Evolutionary conservation across 2,888 invertebrate species (phyloP).

Genomic region (Urechis unicinctus): DNA sequence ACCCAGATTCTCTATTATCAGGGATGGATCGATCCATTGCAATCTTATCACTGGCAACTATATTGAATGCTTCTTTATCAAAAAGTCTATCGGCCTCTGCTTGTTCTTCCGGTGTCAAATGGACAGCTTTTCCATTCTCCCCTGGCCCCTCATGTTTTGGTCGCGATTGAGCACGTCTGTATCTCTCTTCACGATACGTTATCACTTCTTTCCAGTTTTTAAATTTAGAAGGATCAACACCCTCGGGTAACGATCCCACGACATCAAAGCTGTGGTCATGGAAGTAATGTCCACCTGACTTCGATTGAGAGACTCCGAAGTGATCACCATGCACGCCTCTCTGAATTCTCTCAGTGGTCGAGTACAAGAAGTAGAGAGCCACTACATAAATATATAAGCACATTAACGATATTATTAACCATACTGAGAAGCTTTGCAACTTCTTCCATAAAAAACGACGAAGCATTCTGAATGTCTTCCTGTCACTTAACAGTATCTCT

Average conservation of each 20-base stretch:
- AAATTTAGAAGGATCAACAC: not conserved
- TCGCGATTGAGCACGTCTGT: conserved; percentile 9
- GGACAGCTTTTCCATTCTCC: conserved; percentile 38
- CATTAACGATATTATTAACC: conserved; percentile 8
- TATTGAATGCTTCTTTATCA: conserved; percentile 79
- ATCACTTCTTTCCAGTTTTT: conserved; percentile 1
- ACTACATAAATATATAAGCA: conserved; percentile 12
- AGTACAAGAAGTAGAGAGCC: conserved; percentile 12
- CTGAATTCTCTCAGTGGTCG: not conserved
- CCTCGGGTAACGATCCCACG: conserved; percentile 1
- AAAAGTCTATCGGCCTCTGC: conserved; percentile 61
- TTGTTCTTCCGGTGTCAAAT: conserved; percentile 55
- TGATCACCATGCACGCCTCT: not conserved
- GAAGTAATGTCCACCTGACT: not conserved
- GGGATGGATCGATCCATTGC: conserved; percentile 73
- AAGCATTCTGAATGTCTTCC: too few relatives aligned
- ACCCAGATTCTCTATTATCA: conserved; percentile 58
- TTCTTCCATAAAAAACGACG: not conserved
- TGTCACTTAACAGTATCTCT: too few relatives aligned
- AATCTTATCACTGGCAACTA: conserved; percentile 79
- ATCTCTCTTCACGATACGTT: conserved; percentile 12
- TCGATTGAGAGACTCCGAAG: not conserved
- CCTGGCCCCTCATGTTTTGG: conserved; percentile 34
- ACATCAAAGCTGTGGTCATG: not conserved
- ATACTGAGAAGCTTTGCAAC: not conserved